A percentile compares a stretch with the other conserved stretches of the same genome.
These are phyloP conservation scores for Lacanobia wlatinum DNA, from an alignment of 2,888 invertebrate species.

Conservation along the genomic window DNA sequence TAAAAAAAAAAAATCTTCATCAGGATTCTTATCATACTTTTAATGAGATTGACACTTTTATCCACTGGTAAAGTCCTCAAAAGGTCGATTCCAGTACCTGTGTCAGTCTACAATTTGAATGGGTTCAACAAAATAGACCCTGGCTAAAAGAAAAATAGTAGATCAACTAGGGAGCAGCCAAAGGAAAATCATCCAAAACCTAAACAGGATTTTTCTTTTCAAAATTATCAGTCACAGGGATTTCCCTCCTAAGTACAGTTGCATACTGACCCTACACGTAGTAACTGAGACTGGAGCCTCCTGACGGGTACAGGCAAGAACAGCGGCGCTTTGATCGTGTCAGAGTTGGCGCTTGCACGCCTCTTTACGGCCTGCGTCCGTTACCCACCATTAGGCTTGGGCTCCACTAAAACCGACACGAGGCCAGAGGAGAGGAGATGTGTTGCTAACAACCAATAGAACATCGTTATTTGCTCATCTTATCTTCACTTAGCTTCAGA, in stretches of 20 bases:
- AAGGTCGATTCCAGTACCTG: neutral
- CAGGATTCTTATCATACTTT: neutral
- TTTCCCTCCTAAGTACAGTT: conserved; percentile 22
- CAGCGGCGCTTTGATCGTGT: conserved; percentile 79
- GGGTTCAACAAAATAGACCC: neutral
- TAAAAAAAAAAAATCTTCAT: no score
- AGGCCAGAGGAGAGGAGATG: neutral
- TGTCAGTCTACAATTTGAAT: neutral
- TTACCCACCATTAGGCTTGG: conserved; percentile 39
- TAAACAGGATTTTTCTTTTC: neutral
- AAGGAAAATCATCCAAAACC: neutral
- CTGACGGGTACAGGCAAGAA: conserved; percentile 67
- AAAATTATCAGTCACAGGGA: neutral
- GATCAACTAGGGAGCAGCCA: neutral
- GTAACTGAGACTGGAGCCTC: conserved; percentile 54
- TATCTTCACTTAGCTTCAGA: no score
- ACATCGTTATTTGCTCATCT: no score
- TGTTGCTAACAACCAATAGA: neutral
- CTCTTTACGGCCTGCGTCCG: conserved; percentile 58
- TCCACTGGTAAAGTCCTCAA: neutral
- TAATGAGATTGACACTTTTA: neutral
- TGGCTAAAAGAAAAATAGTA: neutral
- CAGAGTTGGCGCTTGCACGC: conserved; percentile 74
- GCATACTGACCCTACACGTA: conserved; percentile 57
- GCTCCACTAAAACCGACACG: neutral